A percentile compares a stretch with the other conserved stretches of the same genome.
Conservation (phyloP, 2,113 vertebrate species). For the Phocoena phocoena region DNA sequence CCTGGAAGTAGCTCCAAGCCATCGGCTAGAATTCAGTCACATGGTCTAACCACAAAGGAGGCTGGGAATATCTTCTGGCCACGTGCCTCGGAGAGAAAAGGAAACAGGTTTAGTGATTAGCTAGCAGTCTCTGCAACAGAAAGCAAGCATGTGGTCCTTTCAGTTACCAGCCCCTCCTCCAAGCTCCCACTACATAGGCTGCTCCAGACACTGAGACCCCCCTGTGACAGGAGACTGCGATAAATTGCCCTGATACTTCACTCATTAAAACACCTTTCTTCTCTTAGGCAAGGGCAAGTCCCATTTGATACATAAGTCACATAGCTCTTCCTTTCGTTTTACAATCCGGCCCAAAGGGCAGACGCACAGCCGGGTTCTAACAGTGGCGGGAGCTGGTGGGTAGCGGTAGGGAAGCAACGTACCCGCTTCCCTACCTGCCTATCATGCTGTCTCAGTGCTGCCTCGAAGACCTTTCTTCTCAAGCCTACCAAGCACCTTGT, state of each 20-base stretch:
- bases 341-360: background rate
- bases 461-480: background rate
- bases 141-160: background rate
- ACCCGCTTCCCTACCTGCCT: background rate
- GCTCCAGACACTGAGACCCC: background rate
- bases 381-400: accelerated
- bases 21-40: background rate
- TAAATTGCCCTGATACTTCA: background rate
- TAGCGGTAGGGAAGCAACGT: background rate
- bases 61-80: background rate
- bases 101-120: background rate
- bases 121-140: background rate
- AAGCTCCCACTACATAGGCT: background rate
- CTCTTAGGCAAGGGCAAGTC: background rate
- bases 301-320: background rate
- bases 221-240: background rate
- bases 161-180: background rate
- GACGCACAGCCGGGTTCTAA: background rate
- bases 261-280: background rate
- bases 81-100: background rate
- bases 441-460: background rate
- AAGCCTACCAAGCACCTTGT: background rate
- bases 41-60: background rate
- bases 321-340: background rate
- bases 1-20: background rate